Base-by-base conservation (phyloP, 2,113 vertebrate species). In the Rhegmatorhina hoffmannsi region DNA sequence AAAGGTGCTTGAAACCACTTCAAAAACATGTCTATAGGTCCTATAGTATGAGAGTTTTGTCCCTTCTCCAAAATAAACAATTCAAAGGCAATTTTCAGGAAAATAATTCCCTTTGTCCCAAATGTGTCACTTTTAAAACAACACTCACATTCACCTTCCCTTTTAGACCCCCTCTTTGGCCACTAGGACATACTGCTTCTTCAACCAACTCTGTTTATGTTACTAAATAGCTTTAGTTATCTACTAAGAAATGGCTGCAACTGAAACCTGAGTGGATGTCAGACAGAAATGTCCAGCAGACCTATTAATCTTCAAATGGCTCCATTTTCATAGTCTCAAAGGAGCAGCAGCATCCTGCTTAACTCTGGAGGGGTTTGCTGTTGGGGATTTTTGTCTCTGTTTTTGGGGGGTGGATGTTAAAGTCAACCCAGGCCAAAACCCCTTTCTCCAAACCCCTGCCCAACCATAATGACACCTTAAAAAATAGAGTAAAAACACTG, bases 401-500 rank as follows among this genome's bases (percentile, higher is more conserved):
- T n/a, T 6, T 53, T 24, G 8, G 16, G 7, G 1, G 10, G 2
- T 59, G 43, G 43, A 34, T 59, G 10, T 56, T 40, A 78, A 82
- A 12, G 66, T 55, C 81, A 87, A n/a, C 25, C 20, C 78, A 82
- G 38, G 43, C 20, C 69, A 91, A 94, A 92, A 7, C 18, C n/a
- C 28, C 38, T 47, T 85, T 69, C 52, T 69, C 33, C 47, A 87
- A 50, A 91, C 88, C 50, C 36, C 70, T 81, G 38, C 53, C 43
- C 47, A 55, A 77, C 12, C 46, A n/a, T 43, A 70, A 78, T 13
- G 40, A 56, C 8, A 50, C 2, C 7, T 60, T 92, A 89, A 93
- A 95, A 95, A 94, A 91, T 1, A 67, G 69, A 94, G 31, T 93
- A 94, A 44, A 95, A 89, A 90, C 34, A 86, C 73, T 53, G 68